Conservation (phyloP, 1,140 invertebrate species). For the Zaprionus kolodkinae region DNA sequence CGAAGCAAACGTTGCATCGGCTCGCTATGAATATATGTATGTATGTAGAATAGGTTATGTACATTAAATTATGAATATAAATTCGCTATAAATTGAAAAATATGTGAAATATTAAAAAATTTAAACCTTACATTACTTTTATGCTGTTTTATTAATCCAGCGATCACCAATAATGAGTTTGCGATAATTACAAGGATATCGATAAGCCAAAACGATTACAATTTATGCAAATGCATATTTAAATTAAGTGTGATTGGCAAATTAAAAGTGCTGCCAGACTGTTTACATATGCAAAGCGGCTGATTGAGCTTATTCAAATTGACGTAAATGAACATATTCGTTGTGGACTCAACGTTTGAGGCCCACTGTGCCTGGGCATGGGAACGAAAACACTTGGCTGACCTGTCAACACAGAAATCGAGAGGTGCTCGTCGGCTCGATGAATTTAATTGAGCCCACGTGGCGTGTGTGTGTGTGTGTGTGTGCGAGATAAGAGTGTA, state of each 20-base stretch:
- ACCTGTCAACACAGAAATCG: conserved; percentile 34
- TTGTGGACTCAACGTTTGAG: background rate
- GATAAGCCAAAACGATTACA: too few species aligned
- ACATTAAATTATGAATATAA: background rate
- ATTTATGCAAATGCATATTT: too few species aligned
- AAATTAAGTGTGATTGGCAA: too few species aligned
- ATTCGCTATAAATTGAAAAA: too few species aligned
- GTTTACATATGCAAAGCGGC: background rate
- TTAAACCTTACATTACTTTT: too few species aligned
- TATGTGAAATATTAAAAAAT: too few species aligned
- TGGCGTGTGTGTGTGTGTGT: conserved; percentile 15
- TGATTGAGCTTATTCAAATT: background rate
- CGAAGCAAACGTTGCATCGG: conserved; percentile 17
- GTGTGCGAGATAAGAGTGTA: conserved; percentile 16
- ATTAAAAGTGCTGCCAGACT: too few species aligned
- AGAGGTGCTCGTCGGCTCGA: conserved; percentile 37
- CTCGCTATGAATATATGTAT: conserved; percentile 3
- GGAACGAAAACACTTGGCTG: conserved; percentile 47
- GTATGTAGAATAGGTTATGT: background rate
- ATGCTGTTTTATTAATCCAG: too few species aligned
- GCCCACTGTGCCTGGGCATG: conserved; percentile 41
- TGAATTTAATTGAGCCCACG: conserved; percentile 45
- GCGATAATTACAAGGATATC: too few species aligned
- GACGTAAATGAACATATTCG: background rate
- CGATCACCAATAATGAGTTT: too few species aligned